phyloP scores from a whole-genome alignment of 2,113 vertebrate species.

The Progne subis region DNA sequence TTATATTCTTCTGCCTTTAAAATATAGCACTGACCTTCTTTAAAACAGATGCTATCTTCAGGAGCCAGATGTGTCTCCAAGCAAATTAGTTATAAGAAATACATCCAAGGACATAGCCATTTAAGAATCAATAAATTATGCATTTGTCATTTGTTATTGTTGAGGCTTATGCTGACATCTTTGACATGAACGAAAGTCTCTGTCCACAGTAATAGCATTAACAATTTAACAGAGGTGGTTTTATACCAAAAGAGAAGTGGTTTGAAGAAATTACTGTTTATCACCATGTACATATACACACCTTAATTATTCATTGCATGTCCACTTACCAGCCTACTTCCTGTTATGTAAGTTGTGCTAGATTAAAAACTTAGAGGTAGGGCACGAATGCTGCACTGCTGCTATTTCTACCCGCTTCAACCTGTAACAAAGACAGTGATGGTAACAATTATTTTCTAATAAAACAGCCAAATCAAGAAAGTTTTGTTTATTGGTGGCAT shows the following conservation, averaged over 20 bases:
- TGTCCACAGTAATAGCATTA: conserved; percentile 69
- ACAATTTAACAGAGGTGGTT: conserved; percentile 73
- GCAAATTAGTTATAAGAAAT: conserved; percentile 75
- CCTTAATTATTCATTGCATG: conserved; percentile 70
- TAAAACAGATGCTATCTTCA: conserved; percentile 70
- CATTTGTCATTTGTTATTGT: conserved; percentile 76
- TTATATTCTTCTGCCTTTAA: conserved; percentile 50
- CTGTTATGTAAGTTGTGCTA: conserved; percentile 46
- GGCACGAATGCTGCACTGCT: background rate
- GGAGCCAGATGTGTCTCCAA: conserved; percentile 74
- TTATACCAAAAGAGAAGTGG: conserved; percentile 58
- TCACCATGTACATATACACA: conserved; percentile 46
- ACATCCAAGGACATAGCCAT: conserved; percentile 75
- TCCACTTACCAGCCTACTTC: conserved; percentile 53
- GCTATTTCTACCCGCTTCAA: background rate
- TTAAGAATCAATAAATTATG: conserved; percentile 82
- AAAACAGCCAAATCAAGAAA: conserved; percentile 15
- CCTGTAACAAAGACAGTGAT: background rate
- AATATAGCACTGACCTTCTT: conserved; percentile 66
- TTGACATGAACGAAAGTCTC: conserved; percentile 65
- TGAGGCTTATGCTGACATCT: conserved; percentile 65
- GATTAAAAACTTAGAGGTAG: conserved; percentile 37
- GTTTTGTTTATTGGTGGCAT: conserved; percentile 1
- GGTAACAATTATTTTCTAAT: background rate
- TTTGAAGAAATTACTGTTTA: conserved; percentile 69